Evolutionary conservation across 2,888 invertebrate species (phyloP).

Genomic region (Cerastis rubricosa): DNA sequence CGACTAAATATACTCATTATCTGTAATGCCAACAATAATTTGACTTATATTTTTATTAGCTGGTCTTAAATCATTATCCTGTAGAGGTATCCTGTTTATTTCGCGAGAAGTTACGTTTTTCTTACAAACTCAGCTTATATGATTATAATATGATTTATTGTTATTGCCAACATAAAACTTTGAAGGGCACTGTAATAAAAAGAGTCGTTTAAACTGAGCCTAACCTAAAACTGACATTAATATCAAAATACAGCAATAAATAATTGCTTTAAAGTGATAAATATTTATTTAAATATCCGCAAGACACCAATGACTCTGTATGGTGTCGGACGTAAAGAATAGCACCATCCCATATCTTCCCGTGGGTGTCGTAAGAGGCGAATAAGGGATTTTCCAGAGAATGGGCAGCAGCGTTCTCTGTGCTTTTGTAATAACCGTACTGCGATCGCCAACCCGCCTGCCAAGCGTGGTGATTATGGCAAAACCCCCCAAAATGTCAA

Average conservation of each 20-base stretch:
- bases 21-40: not conserved
- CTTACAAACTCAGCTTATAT: slow-evolving; percentile 45
- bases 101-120: slow-evolving; percentile 19
- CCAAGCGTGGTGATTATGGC: too few species aligned
- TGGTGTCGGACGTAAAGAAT: too few species aligned
- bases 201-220: slow-evolving; percentile 32
- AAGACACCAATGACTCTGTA: too few species aligned
- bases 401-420: too few species aligned
- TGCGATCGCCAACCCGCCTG: too few species aligned
- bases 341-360: too few species aligned
- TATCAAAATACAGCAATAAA: slow-evolving; percentile 24
- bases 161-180: slow-evolving; percentile 58
- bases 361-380: too few species aligned
- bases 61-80: slow-evolving; percentile 8
- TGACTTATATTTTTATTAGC: slow-evolving; percentile 7
- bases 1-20: not conserved
- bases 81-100: slow-evolving; percentile 20
- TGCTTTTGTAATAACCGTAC: too few species aligned
- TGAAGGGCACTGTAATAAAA: slow-evolving; percentile 54
- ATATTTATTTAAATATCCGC: slow-evolving; percentile 33
- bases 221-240: slow-evolving; percentile 54
- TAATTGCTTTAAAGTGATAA: slow-evolving; percentile 3
- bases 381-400: too few species aligned
- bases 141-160: slow-evolving; percentile 63
- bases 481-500: too few species aligned